Evolutionary conservation across 2,888 invertebrate species (phyloP).

Genomic region (Lithosia quadra): DNA sequence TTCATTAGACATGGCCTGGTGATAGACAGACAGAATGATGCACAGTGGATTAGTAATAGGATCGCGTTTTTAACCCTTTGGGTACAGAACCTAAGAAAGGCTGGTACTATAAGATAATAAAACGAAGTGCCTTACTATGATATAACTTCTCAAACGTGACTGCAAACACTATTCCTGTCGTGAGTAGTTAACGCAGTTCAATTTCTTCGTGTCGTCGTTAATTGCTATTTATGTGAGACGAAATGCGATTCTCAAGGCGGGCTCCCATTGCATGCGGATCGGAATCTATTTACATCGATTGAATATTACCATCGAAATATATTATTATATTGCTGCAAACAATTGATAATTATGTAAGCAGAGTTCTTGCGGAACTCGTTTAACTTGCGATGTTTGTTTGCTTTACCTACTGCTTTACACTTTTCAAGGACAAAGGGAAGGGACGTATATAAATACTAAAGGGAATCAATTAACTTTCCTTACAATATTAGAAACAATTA

Average conservation of each 20-base stretch:
- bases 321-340: neutral
- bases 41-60: too few relatives aligned
- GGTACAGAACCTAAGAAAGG: too few relatives aligned
- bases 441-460: neutral
- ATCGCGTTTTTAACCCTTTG: too few relatives aligned
- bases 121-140: neutral
- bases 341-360: too few relatives aligned
- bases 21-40: too few relatives aligned
- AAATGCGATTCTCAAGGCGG: neutral
- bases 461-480: neutral
- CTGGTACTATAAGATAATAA: neutral
- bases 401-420: too few relatives aligned
- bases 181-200: neutral
- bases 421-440: neutral
- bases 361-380: too few relatives aligned
- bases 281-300: neutral
- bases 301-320: too few relatives aligned
- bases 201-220: neutral
- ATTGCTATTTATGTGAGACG: neutral
- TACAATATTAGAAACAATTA: too few relatives aligned
- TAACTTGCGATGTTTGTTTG: too few relatives aligned
- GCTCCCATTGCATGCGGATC: neutral
- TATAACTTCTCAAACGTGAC: neutral
- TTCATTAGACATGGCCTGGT: too few relatives aligned
- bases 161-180: neutral